Evolutionary conservation across 2,113 vertebrate genomes (phyloP).

Genomic region (Bambusicola thoracicus): DNA sequence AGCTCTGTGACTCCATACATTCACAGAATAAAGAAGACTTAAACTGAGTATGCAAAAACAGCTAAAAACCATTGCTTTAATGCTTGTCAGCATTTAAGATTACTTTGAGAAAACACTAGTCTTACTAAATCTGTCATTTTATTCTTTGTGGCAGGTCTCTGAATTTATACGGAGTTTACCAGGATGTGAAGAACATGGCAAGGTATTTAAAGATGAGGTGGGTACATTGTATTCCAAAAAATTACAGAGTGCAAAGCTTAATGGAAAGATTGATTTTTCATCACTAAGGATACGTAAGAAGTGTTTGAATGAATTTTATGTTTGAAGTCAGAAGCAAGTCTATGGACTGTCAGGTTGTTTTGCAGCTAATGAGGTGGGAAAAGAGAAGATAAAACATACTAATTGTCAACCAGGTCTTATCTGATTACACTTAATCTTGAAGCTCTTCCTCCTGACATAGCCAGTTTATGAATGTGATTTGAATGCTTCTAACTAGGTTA

Average conservation of each 20-base stretch:
- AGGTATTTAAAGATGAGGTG: slow-evolving; percentile 90
- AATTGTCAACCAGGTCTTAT: background rate
- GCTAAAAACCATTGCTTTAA: background rate
- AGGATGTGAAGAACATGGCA: slow-evolving; percentile 87
- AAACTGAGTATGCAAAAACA: background rate
- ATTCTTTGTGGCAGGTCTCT: slow-evolving; percentile 78
- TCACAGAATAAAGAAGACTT: background rate
- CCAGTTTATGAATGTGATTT: background rate
- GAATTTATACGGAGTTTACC: slow-evolving; percentile 88
- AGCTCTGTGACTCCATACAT: background rate
- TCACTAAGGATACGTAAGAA: background rate
- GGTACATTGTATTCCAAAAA: slow-evolving; percentile 40
- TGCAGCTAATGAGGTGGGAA: background rate
- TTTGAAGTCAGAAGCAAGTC: background rate
- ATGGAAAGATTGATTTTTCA: background rate
- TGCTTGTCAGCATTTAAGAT: background rate
- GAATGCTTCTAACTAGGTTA: background rate
- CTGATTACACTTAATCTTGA: background rate
- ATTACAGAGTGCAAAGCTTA: background rate
- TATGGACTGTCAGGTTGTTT: background rate
- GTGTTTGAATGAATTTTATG: background rate
- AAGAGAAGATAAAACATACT: background rate
- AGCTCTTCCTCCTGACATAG: background rate
- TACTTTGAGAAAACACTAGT: background rate
- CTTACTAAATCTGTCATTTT: background rate